Evolutionary conservation across 2,113 vertebrate genomes (phyloP).

Genomic region (Cheilinus undulatus): DNA sequence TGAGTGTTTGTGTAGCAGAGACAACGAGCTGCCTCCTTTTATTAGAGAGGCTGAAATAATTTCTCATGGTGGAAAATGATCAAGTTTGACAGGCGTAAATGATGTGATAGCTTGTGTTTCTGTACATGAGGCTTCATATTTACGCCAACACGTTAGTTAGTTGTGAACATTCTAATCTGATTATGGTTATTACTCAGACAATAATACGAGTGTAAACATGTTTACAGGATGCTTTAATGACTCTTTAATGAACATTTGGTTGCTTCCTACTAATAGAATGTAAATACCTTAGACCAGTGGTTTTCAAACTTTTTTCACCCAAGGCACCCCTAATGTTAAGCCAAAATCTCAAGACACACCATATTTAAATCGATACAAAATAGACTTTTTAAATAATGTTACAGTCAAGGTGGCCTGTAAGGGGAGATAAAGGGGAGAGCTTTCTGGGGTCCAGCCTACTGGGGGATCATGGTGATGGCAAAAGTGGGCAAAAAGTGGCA

Average conservation of each 20-base stretch:
- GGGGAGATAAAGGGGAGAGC: too few species aligned
- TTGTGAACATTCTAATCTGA: not conserved
- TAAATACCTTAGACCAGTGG: not conserved
- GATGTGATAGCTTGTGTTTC: conserved; percentile 11
- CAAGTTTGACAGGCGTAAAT: conserved; percentile 7
- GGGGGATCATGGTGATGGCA: too few species aligned
- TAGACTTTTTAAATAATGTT: too few species aligned
- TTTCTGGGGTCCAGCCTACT: too few species aligned
- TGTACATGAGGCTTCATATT: not conserved
- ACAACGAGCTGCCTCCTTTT: conserved; percentile 28
- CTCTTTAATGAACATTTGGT: conserved; percentile 8
- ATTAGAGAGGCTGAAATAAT: conserved; percentile 37
- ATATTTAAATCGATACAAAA: too few species aligned
- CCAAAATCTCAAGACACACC: too few species aligned
- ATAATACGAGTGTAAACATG: conserved; percentile 7
- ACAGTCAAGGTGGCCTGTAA: too few species aligned
- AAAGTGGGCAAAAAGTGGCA: too few species aligned
- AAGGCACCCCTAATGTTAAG: too few species aligned
- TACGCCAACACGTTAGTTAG: conserved; percentile 3
- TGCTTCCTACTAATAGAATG: not conserved
- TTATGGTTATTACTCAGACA: conserved; percentile 22
- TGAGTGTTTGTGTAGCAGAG: conserved; percentile 29
- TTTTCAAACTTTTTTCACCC: too few species aligned
- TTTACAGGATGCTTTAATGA: not conserved
- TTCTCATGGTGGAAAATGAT: conserved; percentile 36